A percentile compares a stretch with the other conserved stretches of the same genome.
Evolutionary conservation across 2,888 invertebrate species (phyloP).

Genomic region (Flexamia atlantica): DNA sequence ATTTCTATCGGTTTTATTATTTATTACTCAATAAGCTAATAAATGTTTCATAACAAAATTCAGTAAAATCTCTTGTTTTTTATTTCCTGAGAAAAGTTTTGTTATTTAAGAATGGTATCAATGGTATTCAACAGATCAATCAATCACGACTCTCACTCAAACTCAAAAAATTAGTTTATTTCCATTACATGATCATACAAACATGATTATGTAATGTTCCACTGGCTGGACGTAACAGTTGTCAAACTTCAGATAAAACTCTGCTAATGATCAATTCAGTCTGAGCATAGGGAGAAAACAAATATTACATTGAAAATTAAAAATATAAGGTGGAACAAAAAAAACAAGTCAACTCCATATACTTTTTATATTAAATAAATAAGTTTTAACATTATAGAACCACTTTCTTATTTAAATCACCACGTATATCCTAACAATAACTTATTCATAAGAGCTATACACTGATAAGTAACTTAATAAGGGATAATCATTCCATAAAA

Average conservation of each 20-base stretch:
- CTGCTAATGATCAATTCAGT: too few species aligned
- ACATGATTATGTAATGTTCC: too few species aligned
- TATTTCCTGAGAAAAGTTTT: too few species aligned
- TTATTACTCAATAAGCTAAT: constrained; percentile 33
- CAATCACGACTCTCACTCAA: too few species aligned
- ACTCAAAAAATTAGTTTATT: too few species aligned
- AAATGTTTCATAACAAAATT: constrained; percentile 45
- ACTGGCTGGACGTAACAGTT: too few species aligned
- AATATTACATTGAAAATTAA: too few species aligned
- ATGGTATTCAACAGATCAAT: too few species aligned
- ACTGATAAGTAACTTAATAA: neutral
- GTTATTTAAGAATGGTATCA: too few species aligned
- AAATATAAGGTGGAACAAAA: neutral
- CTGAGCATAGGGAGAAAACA: too few species aligned
- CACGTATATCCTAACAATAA: constrained; percentile 3
- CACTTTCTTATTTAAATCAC: neutral
- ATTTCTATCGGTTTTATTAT: constrained; percentile 70
- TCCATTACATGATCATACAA: too few species aligned
- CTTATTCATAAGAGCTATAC: neutral
- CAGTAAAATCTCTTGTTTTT: neutral
- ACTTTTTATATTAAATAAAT: constrained; percentile 39
- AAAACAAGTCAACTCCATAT: neutral
- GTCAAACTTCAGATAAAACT: too few species aligned
- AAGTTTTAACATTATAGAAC: constrained; percentile 11
- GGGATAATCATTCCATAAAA: constrained; percentile 8